Evolutionary conservation across 2,113 vertebrate species (phyloP), one percentile per base, ranked within the genome.

Genomic region (Sander lucioperca): DNA sequence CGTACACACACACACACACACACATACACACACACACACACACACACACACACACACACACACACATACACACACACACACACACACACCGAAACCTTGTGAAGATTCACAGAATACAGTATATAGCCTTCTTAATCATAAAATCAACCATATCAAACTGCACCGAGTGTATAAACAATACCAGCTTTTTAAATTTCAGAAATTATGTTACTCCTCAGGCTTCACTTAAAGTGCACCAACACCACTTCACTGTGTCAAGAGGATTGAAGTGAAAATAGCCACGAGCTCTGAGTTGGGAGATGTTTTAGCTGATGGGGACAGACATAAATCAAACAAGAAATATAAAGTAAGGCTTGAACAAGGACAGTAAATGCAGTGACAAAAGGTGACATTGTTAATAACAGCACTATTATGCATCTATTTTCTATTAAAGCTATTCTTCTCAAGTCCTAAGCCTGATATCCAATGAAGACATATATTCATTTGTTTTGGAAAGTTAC

Each of bases 241-340:
- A 79, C 66, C 48, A 80, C 65, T 87, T 80, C 69, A 59, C 68
- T 71, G 72, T 75, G 48, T 81, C 77, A 63, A 79, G 68, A 77
- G 57, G 83, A 78, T 9, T 75, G 53, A 75, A 74, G 48, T 67
- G 67, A 72, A 87, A 81, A 74, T 77, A 51, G 74, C 62, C 79
- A 80, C 9, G 48, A 76, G 36, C n/a, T 11, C 23, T 18, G 59
- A 59, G 43, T 19, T 13, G 14, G 18, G 7, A 62, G 30, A 53
- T 45, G 54, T 47, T 68, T 25, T 25, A 30, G 14, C 25, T 54
- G 45, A 66, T 56, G 18, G 43, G 23, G 48, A 71, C 3, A 3
- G 23, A 57, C 39, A 56, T 23, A 23, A 66, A 45, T 51, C 68
- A 25, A 51, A 36, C 11, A 45, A 30, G 30, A 25, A n/a, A 30